Percentiles rank a stretch among this genome's conserved stretches.
Conservation (phyloP, 2,113 vertebrate genomes). For the Sisor rabdophorus region DNA sequence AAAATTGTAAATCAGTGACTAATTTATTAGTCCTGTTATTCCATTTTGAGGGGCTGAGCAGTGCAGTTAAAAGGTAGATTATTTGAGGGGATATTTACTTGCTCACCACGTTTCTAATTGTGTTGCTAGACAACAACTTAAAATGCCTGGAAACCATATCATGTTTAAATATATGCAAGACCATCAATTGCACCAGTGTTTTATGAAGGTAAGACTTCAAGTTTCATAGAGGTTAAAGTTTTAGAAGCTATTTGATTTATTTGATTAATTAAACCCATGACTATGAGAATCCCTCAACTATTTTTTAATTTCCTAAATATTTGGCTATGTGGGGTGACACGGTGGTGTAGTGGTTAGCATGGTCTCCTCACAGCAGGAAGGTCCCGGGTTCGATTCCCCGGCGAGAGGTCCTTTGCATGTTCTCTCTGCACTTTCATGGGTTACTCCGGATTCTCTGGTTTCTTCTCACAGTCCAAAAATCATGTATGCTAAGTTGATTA, state of each 20-base stretch:
- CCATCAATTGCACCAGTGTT: slow-evolving; percentile 53
- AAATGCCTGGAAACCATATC: slow-evolving; percentile 53
- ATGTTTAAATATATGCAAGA: slow-evolving; percentile 59
- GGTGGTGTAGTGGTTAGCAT: too few relatives aligned
- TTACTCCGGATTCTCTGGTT: too few relatives aligned
- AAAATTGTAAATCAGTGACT: slow-evolving; percentile 14
- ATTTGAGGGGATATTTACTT: slow-evolving; percentile 56
- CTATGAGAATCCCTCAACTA: background rate
- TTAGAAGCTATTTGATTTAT: background rate
- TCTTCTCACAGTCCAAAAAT: too few relatives aligned
- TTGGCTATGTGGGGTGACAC: too few relatives aligned
- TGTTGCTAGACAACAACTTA: slow-evolving; percentile 72
- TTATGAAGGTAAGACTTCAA: background rate
- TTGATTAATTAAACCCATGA: background rate
- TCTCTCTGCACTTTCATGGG: too few relatives aligned
- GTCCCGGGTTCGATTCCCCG: too few relatives aligned
- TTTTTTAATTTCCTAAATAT: background rate
- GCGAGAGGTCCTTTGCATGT: too few relatives aligned
- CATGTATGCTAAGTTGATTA: too few relatives aligned
- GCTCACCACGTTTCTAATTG: slow-evolving; percentile 45
- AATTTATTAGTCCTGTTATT: slow-evolving; percentile 22
- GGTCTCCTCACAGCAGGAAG: too few relatives aligned
- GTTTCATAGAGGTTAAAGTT: slow-evolving; percentile 2
- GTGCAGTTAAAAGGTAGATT: slow-evolving; percentile 39
- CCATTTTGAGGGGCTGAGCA: slow-evolving; percentile 3